These are phyloP conservation scores for Lagopus muta DNA, from an alignment of 2,113 vertebrate genomes.

Conservation along the genomic window DNA sequence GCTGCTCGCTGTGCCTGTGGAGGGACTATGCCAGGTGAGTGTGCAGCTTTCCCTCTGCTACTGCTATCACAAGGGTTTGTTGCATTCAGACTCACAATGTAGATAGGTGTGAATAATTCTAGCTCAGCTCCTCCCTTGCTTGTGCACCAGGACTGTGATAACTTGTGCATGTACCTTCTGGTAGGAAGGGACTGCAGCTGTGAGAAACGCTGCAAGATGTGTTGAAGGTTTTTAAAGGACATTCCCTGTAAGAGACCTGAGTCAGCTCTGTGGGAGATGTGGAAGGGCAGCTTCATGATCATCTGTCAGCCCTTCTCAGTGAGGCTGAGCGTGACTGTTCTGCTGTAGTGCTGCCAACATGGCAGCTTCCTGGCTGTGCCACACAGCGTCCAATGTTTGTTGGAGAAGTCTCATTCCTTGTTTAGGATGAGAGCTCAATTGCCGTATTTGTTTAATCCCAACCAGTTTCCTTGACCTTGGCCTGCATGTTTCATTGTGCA, in stretches of 20 bases:
- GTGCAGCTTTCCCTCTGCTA: not conserved
- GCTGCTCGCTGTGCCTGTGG: constrained; percentile 88
- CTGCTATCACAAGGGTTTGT: not conserved
- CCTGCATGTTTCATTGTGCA: not conserved
- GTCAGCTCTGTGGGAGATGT: not conserved
- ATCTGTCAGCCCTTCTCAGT: not conserved
- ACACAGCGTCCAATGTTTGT: fast-evolving
- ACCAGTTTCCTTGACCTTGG: not conserved
- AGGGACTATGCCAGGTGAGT: constrained; percentile 92
- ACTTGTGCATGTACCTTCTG: not conserved
- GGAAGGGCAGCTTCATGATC: not conserved
- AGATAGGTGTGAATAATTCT: not conserved
- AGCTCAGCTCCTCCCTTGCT: not conserved
- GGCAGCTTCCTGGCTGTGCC: not conserved
- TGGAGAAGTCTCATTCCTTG: not conserved
- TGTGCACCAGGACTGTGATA: not conserved
- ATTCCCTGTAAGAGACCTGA: not conserved
- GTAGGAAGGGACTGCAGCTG: not conserved
- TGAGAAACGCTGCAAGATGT: not conserved
- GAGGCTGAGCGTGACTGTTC: not conserved
- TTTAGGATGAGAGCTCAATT: not conserved
- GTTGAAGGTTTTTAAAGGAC: not conserved
- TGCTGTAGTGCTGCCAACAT: not conserved
- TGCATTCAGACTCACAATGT: not conserved
- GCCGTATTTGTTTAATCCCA: not conserved